Percentiles rank a stretch among this genome's conserved stretches.
phyloP scores from a whole-genome alignment of 2,797 vertebrate genomes.

The Cheracebus regulus region DNA sequence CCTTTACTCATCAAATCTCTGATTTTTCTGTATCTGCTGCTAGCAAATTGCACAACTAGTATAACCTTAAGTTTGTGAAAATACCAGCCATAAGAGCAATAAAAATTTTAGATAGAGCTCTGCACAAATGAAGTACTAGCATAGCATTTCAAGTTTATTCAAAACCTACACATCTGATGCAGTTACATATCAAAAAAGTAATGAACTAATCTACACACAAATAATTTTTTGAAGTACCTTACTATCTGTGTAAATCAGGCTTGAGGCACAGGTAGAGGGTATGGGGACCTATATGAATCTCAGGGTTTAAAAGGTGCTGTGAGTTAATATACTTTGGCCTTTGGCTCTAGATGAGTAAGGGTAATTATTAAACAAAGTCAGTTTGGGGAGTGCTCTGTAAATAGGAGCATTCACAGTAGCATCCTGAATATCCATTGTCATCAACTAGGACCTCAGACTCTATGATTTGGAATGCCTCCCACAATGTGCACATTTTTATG shows the following conservation, averaged over 20 bases:
- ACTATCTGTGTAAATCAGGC: not conserved
- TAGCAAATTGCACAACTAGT: not conserved
- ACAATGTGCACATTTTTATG: not conserved
- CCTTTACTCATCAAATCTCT: not conserved
- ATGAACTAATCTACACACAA: not conserved
- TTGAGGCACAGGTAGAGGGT: not conserved
- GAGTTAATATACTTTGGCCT: not conserved
- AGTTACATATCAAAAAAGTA: not conserved
- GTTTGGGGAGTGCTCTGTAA: not conserved
- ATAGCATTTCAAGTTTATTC: not conserved
- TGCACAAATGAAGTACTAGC: not conserved
- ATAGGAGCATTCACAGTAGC: not conserved
- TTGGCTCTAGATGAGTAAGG: not conserved
- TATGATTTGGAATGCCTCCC: not conserved
- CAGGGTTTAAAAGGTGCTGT: not conserved
- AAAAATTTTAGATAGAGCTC: not conserved
- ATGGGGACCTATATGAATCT: not conserved
- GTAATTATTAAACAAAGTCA: not conserved
- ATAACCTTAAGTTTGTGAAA: not conserved
- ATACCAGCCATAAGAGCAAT: not conserved
- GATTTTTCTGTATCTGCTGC: not conserved
- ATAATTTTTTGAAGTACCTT: not conserved
- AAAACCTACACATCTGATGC: not conserved
- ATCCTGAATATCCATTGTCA: not conserved
- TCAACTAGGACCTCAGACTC: not conserved